These are phyloP conservation scores for Prochilodus magdalenae DNA, from an alignment of 2,113 vertebrate species.

Conservation along the genomic window DNA sequence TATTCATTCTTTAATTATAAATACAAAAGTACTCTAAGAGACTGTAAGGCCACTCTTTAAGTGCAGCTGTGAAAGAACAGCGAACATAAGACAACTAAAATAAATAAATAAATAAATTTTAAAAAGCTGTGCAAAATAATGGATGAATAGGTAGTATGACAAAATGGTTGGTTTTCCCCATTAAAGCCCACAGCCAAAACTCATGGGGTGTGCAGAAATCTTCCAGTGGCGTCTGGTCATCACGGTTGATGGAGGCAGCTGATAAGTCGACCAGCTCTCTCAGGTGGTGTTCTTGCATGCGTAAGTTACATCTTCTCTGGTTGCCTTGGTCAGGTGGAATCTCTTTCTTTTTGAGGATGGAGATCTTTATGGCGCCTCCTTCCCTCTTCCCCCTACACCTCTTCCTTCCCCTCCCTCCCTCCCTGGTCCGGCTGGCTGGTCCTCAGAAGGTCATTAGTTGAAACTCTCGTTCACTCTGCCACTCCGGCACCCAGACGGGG, in stretches of 20 bases:
- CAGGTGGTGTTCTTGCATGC: background rate
- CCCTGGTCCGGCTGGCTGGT: constrained; percentile 63
- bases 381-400: background rate
- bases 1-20: background rate
- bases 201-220: background rate
- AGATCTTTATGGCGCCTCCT: background rate
- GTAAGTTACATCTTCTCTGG: constrained; percentile 28
- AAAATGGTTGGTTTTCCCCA: background rate
- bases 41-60: constrained; percentile 52
- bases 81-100: background rate
- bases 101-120: background rate
- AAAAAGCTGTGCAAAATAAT: background rate
- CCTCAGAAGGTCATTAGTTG: constrained; percentile 87
- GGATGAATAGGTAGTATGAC: constrained; percentile 15
- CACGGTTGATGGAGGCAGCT: background rate
- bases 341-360: background rate
- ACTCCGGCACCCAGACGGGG: constrained; percentile 84
- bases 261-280: background rate
- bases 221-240: background rate
- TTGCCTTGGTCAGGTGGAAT: background rate
- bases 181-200: constrained; percentile 6
- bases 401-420: constrained; percentile 27
- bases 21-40: constrained; percentile 18
- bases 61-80: constrained; percentile 38
- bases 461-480: constrained; percentile 84